Evolutionary conservation across 2,113 vertebrate species (phyloP).

Genomic region (Eidolon helvum): DNA sequence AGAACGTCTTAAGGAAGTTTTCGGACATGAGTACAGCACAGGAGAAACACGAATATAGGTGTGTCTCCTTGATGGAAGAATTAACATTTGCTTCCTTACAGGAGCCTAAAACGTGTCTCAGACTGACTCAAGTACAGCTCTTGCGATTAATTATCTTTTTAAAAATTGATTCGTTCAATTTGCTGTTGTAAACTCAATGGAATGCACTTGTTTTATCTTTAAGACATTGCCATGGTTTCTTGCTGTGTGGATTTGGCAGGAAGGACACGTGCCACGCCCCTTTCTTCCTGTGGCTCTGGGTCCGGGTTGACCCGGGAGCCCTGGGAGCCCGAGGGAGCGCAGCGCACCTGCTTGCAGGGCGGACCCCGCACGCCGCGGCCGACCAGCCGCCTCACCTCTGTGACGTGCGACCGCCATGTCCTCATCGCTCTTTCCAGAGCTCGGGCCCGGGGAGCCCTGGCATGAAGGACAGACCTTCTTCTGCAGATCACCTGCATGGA

Average conservation of each 20-base stretch:
- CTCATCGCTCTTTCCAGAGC: background rate
- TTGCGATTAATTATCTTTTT: background rate
- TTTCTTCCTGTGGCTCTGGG: background rate
- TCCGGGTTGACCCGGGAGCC: too few species aligned
- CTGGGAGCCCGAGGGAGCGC: too few species aligned
- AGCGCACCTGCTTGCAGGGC: background rate
- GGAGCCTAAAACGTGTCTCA: background rate
- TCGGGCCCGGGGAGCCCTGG: background rate
- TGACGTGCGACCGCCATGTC: background rate
- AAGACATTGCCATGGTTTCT: background rate
- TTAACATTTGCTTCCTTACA: background rate
- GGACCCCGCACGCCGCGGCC: too few species aligned
- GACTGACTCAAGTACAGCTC: background rate
- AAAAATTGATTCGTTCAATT: background rate
- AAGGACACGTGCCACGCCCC: background rate
- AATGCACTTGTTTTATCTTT: background rate
- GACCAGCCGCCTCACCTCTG: background rate
- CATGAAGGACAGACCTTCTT: background rate
- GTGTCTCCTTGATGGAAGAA: too few species aligned
- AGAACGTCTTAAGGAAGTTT: background rate
- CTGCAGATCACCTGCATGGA: background rate
- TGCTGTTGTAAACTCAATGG: background rate
- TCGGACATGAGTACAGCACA: background rate
- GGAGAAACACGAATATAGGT: background rate
- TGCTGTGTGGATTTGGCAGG: background rate